These are phyloP conservation scores for Andrena fulva DNA, from an alignment of 2,888 invertebrate genomes.

Conservation along the genomic window DNA sequence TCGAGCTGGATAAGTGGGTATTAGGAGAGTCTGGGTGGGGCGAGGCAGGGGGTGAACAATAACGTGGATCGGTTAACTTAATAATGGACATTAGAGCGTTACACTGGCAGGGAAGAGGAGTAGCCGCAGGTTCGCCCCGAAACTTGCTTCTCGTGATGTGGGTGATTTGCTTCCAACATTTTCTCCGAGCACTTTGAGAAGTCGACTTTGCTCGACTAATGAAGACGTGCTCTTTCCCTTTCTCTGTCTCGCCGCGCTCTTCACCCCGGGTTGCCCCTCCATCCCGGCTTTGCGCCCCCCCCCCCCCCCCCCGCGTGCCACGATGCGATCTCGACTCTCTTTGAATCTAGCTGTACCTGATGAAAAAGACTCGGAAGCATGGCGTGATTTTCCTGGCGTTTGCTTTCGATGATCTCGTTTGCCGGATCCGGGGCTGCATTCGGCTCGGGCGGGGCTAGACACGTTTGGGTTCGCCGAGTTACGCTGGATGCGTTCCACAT, in stretches of 20 bases:
- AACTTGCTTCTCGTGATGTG: conserved; percentile 71
- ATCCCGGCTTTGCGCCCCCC: conserved; percentile 15
- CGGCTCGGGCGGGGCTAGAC: background rate
- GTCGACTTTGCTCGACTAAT: conserved; percentile 61
- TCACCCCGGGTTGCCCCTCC: background rate
- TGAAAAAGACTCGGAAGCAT: conserved; percentile 33
- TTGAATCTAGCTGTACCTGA: conserved; percentile 57
- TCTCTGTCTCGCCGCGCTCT: too few relatives aligned
- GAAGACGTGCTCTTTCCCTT: conserved; percentile 41
- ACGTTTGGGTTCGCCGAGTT: background rate
- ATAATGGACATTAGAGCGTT: conserved; percentile 75
- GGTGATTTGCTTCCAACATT: conserved; percentile 74
- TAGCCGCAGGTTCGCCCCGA: conserved; percentile 57
- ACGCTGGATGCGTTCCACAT: background rate
- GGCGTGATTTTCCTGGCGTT: conserved; percentile 20
- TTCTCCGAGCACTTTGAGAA: conserved; percentile 69
- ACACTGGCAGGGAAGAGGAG: conserved; percentile 55
- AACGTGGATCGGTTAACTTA: conserved; percentile 77
- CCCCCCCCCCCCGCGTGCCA: conserved; percentile 46
- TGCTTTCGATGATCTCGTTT: background rate
- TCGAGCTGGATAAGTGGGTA: conserved; percentile 74
- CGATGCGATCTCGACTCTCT: conserved; percentile 47
- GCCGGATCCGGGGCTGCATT: background rate
- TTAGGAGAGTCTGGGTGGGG: conserved; percentile 65
- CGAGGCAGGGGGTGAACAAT: conserved; percentile 66